Evolutionary conservation across 2,797 vertebrate species (phyloP), one percentile per base, ranked within the genome.

Genomic region (Pipistrellus pygmaeus): DNA sequence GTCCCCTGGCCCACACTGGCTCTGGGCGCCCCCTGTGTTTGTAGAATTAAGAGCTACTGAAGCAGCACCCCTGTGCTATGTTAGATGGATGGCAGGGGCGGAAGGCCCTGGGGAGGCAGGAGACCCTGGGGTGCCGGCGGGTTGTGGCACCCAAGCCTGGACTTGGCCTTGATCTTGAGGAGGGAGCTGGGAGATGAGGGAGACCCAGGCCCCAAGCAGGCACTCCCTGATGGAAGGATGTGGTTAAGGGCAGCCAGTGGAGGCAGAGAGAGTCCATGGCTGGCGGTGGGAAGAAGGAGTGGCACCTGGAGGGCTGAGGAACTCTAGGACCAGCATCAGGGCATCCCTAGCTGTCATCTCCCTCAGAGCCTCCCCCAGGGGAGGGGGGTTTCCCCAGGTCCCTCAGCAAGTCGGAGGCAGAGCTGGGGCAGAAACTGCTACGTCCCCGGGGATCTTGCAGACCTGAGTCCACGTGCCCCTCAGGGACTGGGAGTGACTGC

Each of bases 221-320:
- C 15, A 1, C 11, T 14, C 35, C 32, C 41, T 12, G 51, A 44
- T 11, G 44, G 57, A 66, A 55, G 32, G 23, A 4, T 23, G 3
- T 30, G 25, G 41, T 12, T 41, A 57, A 18, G 44, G 23, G 62
- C 1, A 1, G 69, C 51, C 14, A 4, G 6, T 51, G 13, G 44
- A 48, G 51, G 13, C 69, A 2, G 2, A 35, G 53, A 5, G 53
- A 7, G 44, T 6, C 35, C 1, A 0, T 2, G 83, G 38, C 8
- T 55, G 3, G 0, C 9, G 11, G 27, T 27, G 1, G 57, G 60
- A 32, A 25, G 91, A 14, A 17, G 6, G 3, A 0, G 1, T 44
- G 15, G 30, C 32, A 35, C 60, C 69, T 2, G 11, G 30, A 41
- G 27, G 5, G 44, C 46, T 13, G 1, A 30, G 60, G 38, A 5